Percentiles rank a stretch among this genome's conserved stretches.
Evolutionary conservation across 2,888 invertebrate species (phyloP).

Genomic region (Meteorus colon): DNA sequence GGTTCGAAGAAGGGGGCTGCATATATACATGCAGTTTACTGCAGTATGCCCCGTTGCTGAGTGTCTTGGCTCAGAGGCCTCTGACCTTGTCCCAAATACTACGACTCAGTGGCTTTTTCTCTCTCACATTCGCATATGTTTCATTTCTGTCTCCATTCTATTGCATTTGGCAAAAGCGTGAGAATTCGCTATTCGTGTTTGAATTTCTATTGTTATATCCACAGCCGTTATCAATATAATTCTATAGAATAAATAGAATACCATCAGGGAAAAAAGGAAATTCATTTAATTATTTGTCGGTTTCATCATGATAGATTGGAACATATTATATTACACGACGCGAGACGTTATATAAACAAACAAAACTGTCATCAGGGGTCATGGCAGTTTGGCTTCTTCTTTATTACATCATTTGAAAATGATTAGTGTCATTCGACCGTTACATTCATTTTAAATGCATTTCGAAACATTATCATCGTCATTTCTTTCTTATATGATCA

Average conservation of each 20-base stretch:
- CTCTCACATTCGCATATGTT: conserved; percentile 47
- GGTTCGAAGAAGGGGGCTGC: conserved; percentile 42
- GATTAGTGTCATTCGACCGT: too few relatives aligned
- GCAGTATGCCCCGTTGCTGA: conserved; percentile 51
- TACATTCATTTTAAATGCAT: too few relatives aligned
- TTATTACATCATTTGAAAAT: too few relatives aligned
- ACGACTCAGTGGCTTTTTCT: conserved; percentile 57
- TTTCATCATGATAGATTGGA: too few relatives aligned
- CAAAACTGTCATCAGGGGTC: too few relatives aligned
- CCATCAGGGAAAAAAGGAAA: conserved; percentile 47
- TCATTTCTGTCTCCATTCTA: background rate
- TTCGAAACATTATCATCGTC: too few relatives aligned
- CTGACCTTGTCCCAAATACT: conserved; percentile 74
- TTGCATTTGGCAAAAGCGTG: conserved; percentile 10
- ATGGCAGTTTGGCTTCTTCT: too few relatives aligned
- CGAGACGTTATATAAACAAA: too few relatives aligned
- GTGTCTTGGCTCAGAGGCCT: conserved; percentile 64
- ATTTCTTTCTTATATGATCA: too few relatives aligned
- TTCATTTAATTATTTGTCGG: conserved; percentile 39
- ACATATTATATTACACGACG: too few relatives aligned
- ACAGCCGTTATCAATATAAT: conserved; percentile 26
- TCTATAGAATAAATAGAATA: background rate
- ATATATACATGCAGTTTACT: conserved; percentile 51
- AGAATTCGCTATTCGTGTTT: background rate
- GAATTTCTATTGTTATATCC: background rate